phyloP scores from a whole-genome alignment of 2,113 vertebrate genomes.

The Pimephales promelas region DNA sequence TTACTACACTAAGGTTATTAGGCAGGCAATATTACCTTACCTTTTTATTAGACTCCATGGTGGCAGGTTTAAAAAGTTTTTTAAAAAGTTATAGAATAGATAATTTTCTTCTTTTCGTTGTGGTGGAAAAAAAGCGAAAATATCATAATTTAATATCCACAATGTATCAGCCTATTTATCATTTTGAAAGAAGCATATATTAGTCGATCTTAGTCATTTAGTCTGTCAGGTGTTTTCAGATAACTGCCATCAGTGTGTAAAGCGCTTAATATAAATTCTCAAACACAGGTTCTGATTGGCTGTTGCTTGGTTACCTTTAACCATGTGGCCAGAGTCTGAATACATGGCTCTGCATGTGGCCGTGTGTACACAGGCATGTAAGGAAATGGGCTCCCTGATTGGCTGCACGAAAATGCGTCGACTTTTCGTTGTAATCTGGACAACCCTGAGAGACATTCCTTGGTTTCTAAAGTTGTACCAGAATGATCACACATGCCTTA shows the following conservation, averaged over 20 bases:
- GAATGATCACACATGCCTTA: neutral
- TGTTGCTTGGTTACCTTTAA: neutral
- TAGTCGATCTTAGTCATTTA: neutral
- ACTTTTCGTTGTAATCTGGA: neutral
- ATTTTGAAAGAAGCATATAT: neutral
- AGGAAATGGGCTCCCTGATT: conserved; percentile 10
- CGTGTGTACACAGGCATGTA: neutral
- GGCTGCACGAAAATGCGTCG: conserved; percentile 3
- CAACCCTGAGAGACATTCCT: neutral
- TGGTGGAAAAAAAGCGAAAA: neutral
- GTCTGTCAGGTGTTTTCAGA: neutral
- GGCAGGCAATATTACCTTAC: conserved; percentile 14
- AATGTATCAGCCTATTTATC: neutral
- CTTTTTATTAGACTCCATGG: conserved; percentile 54
- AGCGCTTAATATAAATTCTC: conserved; percentile 30
- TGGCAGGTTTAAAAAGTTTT: neutral
- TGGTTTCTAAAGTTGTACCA: neutral
- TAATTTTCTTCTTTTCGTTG: neutral
- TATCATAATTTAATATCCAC: neutral
- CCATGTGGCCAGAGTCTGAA: no score
- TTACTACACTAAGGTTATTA: neutral
- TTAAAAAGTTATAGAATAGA: neutral
- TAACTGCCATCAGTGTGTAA: conserved; percentile 34
- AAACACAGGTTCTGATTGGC: conserved; percentile 35
- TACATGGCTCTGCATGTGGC: no score